Base-by-base conservation (phyloP, 1,140 invertebrate genomes). In the Hypsibius dujardini region DNA sequence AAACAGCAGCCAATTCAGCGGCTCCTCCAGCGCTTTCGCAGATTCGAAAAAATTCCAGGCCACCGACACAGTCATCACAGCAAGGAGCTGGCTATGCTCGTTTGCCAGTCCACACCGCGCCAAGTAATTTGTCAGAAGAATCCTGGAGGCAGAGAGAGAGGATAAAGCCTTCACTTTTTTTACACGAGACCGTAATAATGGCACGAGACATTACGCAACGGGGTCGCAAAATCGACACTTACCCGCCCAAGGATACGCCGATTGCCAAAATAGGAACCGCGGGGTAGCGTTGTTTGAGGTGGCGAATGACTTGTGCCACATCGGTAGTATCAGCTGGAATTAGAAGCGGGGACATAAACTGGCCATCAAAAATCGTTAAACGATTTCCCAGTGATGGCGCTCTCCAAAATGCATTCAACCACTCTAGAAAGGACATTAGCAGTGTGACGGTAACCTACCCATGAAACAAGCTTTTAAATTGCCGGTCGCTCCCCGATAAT, bases 161-260 rank as follows among this genome's bases (percentile, higher is more conserved):
- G 42, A 3, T 14, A 67, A 7, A 67, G 7, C 3, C 50, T 56
- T 56, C 50, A 7, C 50, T 56, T 56, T 56, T 56, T n/a, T n/a
- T n/a, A n/a, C n/a, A n/a, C n/a, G n/a, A n/a, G n/a, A n/a, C n/a
- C n/a, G n/a, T 56, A 56, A 56, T 56, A 56, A 7, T 56, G 50
- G 7, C 7, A 56, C 50, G 7, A n/a, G 50, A 7, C 7, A 7
- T n/a, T 7, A n/a, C 7, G n/a, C n/a, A 14, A 3, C 3, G 45
- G 12, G 12, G 42, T 67, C 7, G 62, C 12, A 67, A 67, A 67
- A 14, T 67, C 7, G 3, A 14, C 3, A 75, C 77, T 75, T 73
- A 81, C 81, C 82, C 83, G 78, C 90, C 90, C 80, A 92, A 86
- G 15, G 89, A 91, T 73, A 92, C 86, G 40, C 90, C 90, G 3